These are phyloP conservation scores for Melitaea athalia DNA, from an alignment of 2,888 invertebrate genomes.

Conservation along the genomic window DNA sequence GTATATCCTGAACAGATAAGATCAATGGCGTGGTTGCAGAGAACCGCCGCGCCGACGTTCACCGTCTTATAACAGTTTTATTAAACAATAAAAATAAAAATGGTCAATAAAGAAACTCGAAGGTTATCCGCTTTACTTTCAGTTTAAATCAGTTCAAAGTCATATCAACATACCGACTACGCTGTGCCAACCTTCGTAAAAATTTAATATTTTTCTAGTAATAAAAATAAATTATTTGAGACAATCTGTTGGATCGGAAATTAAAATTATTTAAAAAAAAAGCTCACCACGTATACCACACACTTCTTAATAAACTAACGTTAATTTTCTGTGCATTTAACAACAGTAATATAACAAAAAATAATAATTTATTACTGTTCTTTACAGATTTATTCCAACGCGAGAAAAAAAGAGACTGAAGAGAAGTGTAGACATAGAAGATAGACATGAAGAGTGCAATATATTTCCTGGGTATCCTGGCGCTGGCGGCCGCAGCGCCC, in stretches of 20 bases:
- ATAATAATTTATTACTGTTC: background rate
- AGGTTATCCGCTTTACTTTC: constrained; percentile 40
- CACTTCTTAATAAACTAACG: background rate
- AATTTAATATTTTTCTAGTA: background rate
- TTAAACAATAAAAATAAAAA: constrained; percentile 30
- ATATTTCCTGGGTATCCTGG: constrained; percentile 52
- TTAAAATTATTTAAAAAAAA: too few relatives aligned
- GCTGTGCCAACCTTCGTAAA: background rate
- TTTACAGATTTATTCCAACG: constrained; percentile 16
- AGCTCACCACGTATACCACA: too few relatives aligned
- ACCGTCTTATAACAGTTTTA: background rate
- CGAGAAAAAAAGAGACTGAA: constrained; percentile 13
- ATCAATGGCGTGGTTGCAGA: background rate
- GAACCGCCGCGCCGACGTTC: background rate
- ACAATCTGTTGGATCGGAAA: too few relatives aligned
- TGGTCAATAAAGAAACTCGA: constrained; percentile 31
- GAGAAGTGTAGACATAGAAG: constrained; percentile 7
- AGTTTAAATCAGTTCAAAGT: constrained; percentile 42
- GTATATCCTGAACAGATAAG: background rate
- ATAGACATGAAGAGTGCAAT: constrained; percentile 56
- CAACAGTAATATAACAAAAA: background rate
- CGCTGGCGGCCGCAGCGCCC: constrained; percentile 47
- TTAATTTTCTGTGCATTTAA: background rate
- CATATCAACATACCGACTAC: constrained; percentile 16
- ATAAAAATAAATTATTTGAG: too few relatives aligned